Conservation (phyloP, 2,113 vertebrate genomes). For the Lota lota region DNA sequence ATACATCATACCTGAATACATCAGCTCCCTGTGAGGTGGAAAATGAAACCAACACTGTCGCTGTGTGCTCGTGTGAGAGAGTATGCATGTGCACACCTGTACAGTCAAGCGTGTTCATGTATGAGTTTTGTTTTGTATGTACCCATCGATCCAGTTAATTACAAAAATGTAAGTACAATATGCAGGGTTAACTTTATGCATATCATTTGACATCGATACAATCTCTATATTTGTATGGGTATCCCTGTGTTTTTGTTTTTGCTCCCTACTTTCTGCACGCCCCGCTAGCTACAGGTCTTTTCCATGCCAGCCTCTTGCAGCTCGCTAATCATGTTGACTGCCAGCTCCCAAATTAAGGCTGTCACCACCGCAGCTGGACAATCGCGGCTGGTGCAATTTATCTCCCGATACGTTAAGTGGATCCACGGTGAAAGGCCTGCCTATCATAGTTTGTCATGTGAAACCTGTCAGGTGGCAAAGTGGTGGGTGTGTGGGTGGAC, state of each 20-base stretch:
- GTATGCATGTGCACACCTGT: not conserved
- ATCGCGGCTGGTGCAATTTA: constrained; percentile 39
- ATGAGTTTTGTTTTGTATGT: not conserved
- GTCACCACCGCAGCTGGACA: constrained; percentile 60
- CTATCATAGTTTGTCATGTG: constrained; percentile 44
- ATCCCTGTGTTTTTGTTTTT: not conserved
- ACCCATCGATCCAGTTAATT: not conserved
- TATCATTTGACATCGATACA: too few species aligned
- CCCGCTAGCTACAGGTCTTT: not conserved
- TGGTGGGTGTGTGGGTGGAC: not conserved
- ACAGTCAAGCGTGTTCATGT: not conserved
- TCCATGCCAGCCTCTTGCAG: constrained; percentile 38
- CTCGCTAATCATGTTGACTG: constrained; percentile 66
- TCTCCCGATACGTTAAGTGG: constrained; percentile 54
- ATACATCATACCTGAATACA: constrained; percentile 72
- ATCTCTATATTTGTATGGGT: not conserved
- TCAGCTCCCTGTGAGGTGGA: constrained; percentile 64
- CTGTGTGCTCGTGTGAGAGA: not conserved
- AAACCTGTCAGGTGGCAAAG: constrained; percentile 8
- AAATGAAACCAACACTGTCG: constrained; percentile 50
- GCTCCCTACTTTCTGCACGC: not conserved
- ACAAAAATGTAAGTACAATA: not conserved
- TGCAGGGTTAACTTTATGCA: not conserved
- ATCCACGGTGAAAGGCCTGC: constrained; percentile 50
- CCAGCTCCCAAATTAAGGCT: constrained; percentile 66